Evolutionary conservation across 2,888 invertebrate species (phyloP), one percentile per base, ranked within the genome.

Genomic region (Parelbella ahira): DNA sequence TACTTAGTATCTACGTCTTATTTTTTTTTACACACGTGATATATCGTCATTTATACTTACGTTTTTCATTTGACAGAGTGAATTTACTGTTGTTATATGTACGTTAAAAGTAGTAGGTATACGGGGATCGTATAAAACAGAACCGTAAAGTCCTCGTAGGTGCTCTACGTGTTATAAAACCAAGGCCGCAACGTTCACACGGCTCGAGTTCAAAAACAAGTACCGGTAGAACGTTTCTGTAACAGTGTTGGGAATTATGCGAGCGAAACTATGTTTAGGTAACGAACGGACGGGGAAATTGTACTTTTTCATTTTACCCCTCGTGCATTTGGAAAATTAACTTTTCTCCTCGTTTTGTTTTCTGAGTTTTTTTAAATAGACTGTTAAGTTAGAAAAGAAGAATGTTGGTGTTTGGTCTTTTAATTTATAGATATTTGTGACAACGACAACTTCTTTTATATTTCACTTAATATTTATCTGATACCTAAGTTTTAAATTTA

Each of bases 151-250:
- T 36, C 27, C 25, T 19, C 25, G 36, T 37, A 21, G 49, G 58
- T 57, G 29, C 24, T 37, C 10, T 25, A 53, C 51, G 56, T 58
- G 63, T 61, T 54, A 49, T 53, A 56, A 56, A 60, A 60, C 59
- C 81, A 82, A 82, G 82, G 82, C 68, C 78, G 70, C 47, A 45
- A 48, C 66, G 70, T 80, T 84, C 83, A 60, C 83, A 84, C 83
- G 83, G 63, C 27, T 41, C 34, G 15, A 29, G 42, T 42, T 42
- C 34, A 42, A 33, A 42, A 42, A 42, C 42, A 29, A 42, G 42
- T 42, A 34, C 34, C 42, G 34, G 42, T 42, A 42, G 34, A 34
- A 34, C 28, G 42, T 42, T 34, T 34, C 41, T 34, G 41, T 42
- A 28, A 27, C 33, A 34, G 27, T 28, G 41, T 32, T 42, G 42